These are phyloP conservation scores for Limnephilus auricula DNA, from an alignment of 2,888 invertebrate genomes.

Conservation along the genomic window DNA sequence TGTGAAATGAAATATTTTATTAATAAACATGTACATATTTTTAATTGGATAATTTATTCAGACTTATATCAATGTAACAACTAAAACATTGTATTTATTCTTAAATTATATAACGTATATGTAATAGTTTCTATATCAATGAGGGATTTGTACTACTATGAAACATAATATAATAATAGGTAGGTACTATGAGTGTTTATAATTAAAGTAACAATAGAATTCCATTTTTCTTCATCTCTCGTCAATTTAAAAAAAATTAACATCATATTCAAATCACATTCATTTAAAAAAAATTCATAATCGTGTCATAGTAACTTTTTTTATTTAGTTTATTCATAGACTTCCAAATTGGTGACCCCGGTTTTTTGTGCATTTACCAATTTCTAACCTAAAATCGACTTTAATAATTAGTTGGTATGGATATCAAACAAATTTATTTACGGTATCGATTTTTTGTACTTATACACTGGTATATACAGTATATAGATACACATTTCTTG, in stretches of 20 bases:
- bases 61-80: not conserved
- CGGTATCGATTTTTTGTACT: no score
- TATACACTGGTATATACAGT: no score
- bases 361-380: no score
- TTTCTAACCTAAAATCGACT: no score
- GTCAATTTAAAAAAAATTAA: no score
- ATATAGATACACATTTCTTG: no score
- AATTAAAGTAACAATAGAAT: not conserved
- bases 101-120: no score
- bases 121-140: not conserved
- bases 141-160: not conserved
- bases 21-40: slow-evolving; percentile 28
- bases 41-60: not conserved
- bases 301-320: not conserved
- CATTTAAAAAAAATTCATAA: not conserved
- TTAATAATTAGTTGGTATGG: no score
- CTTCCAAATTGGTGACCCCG: no score
- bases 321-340: not conserved
- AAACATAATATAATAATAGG: not conserved
- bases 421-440: no score
- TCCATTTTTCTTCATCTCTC: not conserved
- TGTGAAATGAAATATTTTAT: slow-evolving; percentile 24
- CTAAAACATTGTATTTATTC: not conserved
- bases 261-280: no score
- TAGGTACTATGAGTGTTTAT: not conserved